Percentiles rank a stretch among this genome's conserved stretches.
Conservation (phyloP, 2,797 vertebrate genomes). For the Catamblyrhynchus diadema region DNA sequence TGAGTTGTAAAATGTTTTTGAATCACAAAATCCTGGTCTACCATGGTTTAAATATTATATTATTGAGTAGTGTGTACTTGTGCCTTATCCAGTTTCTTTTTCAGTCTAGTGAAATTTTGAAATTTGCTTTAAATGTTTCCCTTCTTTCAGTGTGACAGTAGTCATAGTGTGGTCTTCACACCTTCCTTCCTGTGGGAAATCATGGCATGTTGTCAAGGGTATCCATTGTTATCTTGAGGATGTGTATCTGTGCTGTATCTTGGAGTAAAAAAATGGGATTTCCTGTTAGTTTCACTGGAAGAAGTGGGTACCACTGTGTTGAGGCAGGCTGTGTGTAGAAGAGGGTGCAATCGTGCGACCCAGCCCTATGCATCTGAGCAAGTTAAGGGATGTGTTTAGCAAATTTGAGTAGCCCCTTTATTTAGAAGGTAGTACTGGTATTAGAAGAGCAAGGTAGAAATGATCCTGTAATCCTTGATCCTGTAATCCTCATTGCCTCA, state of each 20-base stretch:
- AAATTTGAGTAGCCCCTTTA: background rate
- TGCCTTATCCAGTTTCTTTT: background rate
- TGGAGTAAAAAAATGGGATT: background rate
- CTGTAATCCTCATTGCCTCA: background rate
- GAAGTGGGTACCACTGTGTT: background rate
- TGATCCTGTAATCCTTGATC: background rate
- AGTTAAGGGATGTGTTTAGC: background rate
- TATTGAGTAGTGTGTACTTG: background rate
- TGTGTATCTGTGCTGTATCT: background rate
- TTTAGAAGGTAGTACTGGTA: background rate
- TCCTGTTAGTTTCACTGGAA: background rate
- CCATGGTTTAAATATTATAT: background rate
- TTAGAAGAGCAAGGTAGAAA: background rate
- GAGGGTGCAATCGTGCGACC: background rate
- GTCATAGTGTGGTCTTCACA: background rate
- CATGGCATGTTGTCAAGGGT: background rate
- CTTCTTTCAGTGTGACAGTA: background rate
- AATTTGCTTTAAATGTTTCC: background rate
- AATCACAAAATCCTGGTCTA: background rate
- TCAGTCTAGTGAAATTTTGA: background rate
- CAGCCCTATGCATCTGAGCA: background rate
- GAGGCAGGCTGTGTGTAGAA: background rate
- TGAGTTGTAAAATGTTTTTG: background rate
- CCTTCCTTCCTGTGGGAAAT: background rate
- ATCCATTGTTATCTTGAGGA: background rate